Percentiles rank a stretch among this genome's conserved stretches.
phyloP scores from a whole-genome alignment of 2,888 invertebrate genomes.

The Scaptomyza reducta region DNA sequence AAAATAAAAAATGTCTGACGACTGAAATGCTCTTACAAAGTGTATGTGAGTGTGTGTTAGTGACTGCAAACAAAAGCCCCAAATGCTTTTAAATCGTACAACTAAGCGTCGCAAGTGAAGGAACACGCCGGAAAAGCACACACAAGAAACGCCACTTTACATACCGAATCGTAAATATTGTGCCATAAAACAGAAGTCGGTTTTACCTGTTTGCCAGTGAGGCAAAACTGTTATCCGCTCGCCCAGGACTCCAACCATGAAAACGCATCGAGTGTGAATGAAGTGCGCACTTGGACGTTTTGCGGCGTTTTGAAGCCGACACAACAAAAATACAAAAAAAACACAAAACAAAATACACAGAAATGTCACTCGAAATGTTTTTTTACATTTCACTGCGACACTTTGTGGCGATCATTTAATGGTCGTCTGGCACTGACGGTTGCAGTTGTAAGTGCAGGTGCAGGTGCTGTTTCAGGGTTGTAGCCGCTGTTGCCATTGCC shows the following conservation, averaged over 20 bases:
- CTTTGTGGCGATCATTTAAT: constrained; percentile 61
- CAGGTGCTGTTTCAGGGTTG: constrained; percentile 18
- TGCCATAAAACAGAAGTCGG: constrained; percentile 64
- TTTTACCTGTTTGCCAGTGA: constrained; percentile 45
- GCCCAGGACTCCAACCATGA: constrained; percentile 21
- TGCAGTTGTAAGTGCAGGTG: constrained; percentile 1
- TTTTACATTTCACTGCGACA: constrained; percentile 61
- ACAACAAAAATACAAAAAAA: constrained; percentile 43
- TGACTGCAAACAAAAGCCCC: constrained; percentile 48
- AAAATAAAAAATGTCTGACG: constrained; percentile 63
- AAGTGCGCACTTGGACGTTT: constrained; percentile 73
- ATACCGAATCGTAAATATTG: constrained; percentile 77
- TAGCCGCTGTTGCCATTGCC: constrained; percentile 9
- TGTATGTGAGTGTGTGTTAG: constrained; percentile 9
- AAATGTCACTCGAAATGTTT: constrained; percentile 70
- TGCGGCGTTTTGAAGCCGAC: constrained; percentile 66
- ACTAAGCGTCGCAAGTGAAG: constrained; percentile 45
- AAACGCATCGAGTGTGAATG: constrained; percentile 77
- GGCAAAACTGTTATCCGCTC: constrained; percentile 41
- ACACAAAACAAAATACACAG: constrained; percentile 14
- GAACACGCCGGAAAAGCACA: constrained; percentile 63
- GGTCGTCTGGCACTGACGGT: constrained; percentile 29
- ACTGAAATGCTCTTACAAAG: constrained; percentile 37
- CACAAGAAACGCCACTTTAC: constrained; percentile 75
- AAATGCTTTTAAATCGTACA: constrained; percentile 55